Percentiles rank a stretch among this genome's conserved stretches.
phyloP scores from a whole-genome alignment of 2,797 vertebrate genomes.

The Coreius guichenoti region DNA sequence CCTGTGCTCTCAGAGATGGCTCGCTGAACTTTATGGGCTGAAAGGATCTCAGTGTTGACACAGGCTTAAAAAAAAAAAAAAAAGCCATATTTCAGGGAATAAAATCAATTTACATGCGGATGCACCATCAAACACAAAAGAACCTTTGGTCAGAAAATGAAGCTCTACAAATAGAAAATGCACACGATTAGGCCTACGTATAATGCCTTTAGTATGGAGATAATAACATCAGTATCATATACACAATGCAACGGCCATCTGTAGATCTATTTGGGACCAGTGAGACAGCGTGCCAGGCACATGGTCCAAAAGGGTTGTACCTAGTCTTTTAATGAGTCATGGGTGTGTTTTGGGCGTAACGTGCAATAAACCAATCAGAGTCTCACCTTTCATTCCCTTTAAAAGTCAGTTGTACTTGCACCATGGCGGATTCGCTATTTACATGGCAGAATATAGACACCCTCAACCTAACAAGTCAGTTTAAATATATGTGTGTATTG shows the following conservation, averaged over 20 bases:
- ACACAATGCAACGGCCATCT: conserved; percentile 37
- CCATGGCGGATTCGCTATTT: too few species aligned
- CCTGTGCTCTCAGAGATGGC: conserved; percentile 14
- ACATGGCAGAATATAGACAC: too few species aligned
- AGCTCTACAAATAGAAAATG: conserved; percentile 16
- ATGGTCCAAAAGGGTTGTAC: too few species aligned
- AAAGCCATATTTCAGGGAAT: conserved; percentile 29
- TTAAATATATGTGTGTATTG: too few species aligned
- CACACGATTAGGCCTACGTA: not conserved
- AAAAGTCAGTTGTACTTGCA: too few species aligned
- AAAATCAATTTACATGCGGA: conserved; percentile 32
- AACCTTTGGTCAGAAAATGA: conserved; percentile 29
- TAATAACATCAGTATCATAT: conserved; percentile 40
- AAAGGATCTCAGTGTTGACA: conserved; percentile 38
- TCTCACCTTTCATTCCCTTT: too few species aligned
- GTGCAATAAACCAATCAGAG: too few species aligned
- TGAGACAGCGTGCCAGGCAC: not conserved
- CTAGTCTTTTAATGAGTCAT: too few species aligned
- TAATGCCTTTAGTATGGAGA: conserved; percentile 32
- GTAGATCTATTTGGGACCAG: not conserved
- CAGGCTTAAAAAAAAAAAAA: conserved; percentile 32
- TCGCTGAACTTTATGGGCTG: conserved; percentile 20
- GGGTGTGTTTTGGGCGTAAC: too few species aligned
- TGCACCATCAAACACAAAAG: conserved; percentile 38
- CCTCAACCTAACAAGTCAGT: too few species aligned